A percentile compares a stretch with the other conserved stretches of the same genome.
Conservation (phyloP, 2,888 invertebrate genomes). For the Clanis bilineata region DNA sequence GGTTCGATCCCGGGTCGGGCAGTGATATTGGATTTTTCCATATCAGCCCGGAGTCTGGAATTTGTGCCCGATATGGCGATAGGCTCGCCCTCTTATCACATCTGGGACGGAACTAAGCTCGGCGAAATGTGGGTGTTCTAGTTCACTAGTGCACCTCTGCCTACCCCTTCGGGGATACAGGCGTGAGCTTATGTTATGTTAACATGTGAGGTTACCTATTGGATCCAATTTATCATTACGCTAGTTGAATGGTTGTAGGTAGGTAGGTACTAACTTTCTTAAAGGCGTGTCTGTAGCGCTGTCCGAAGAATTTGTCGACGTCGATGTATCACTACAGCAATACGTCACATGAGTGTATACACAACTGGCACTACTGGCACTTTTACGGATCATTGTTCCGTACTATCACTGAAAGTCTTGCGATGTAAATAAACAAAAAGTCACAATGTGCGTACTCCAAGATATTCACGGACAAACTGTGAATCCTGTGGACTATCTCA, state of each 20-base stretch:
- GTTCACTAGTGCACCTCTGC: too few relatives aligned
- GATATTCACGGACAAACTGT: conserved; percentile 42
- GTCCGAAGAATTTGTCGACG: conserved; percentile 59
- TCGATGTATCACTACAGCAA: conserved; percentile 60
- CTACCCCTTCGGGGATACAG: too few relatives aligned
- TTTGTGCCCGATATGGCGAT: too few relatives aligned
- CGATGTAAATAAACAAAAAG: conserved; percentile 20
- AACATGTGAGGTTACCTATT: background rate
- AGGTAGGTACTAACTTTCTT: conserved; percentile 61
- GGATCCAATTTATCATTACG: background rate
- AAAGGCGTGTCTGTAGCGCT: conserved; percentile 56
- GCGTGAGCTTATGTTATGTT: too few relatives aligned
- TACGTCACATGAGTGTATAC: conserved; percentile 51
- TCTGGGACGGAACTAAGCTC: too few relatives aligned
- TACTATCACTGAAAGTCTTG: conserved; percentile 25
- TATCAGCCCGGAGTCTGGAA: too few relatives aligned
- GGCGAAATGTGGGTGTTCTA: too few relatives aligned
- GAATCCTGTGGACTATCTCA: conserved; percentile 31
- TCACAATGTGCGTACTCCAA: conserved; percentile 28
- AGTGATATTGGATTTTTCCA: too few relatives aligned
- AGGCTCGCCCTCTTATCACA: too few relatives aligned
- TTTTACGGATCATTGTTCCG: conserved; percentile 45
- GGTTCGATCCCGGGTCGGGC: too few relatives aligned
- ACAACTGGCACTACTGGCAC: conserved; percentile 48
- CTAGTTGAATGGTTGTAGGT: background rate